Conservation (phyloP, 2,797 vertebrate genomes). For the Argentina silus region DNA sequence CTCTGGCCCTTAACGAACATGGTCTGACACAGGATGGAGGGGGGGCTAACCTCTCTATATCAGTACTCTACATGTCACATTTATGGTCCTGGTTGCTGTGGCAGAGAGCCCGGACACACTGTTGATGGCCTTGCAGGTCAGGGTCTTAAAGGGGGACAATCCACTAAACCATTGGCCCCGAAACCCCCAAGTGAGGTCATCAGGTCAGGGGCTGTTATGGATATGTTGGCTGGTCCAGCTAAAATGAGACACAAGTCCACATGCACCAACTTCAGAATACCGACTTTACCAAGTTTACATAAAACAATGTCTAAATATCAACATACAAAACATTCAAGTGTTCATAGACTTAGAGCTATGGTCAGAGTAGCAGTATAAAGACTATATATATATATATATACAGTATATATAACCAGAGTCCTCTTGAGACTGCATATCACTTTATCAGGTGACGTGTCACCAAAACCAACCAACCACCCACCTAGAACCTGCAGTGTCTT, state of each 20-base stretch:
- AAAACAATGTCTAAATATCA: background rate
- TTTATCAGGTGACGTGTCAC: background rate
- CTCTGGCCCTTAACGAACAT: too few relatives aligned
- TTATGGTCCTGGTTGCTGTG: constrained; percentile 3
- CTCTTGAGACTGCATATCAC: too few relatives aligned
- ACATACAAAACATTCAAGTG: background rate
- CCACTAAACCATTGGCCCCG: constrained; percentile 44
- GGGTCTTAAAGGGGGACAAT: background rate
- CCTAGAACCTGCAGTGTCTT: constrained; percentile 57
- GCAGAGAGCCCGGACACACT: constrained; percentile 49
- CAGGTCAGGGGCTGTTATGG: constrained; percentile 46
- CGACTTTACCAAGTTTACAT: too few relatives aligned
- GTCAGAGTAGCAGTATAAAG: too few relatives aligned
- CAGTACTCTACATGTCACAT: constrained; percentile 41
- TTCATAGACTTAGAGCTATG: too few relatives aligned
- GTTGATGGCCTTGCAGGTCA: constrained; percentile 60
- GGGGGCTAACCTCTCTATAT: too few relatives aligned
- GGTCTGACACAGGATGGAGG: too few relatives aligned
- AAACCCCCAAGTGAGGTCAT: constrained; percentile 49
- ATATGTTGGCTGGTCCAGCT: constrained; percentile 60
- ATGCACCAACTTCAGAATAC: too few relatives aligned
- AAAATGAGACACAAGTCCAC: background rate
- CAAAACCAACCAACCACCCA: constrained; percentile 8
- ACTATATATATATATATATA: too few relatives aligned
- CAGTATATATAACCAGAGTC: too few relatives aligned